phyloP scores from a whole-genome alignment of 2,113 vertebrate genomes.

The Thermophis baileyi region DNA sequence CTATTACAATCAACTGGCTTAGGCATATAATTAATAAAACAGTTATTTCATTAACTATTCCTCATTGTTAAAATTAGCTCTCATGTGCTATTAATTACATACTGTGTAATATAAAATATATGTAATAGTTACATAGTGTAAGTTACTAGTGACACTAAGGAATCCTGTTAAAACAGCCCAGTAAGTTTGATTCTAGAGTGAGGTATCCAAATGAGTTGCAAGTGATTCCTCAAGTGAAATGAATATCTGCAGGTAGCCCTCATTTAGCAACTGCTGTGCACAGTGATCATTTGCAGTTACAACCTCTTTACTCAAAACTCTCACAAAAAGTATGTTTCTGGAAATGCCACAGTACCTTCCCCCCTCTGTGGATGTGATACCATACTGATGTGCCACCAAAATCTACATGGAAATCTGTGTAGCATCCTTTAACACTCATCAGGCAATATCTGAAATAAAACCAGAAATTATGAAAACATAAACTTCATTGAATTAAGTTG shows the following conservation, averaged over 20 bases:
- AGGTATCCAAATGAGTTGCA: not conserved
- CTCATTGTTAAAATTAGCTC: not conserved
- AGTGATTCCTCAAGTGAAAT: not conserved
- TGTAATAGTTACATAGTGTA: not conserved
- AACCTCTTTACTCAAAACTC: not conserved
- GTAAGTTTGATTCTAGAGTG: not conserved
- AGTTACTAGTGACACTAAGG: not conserved
- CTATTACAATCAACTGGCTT: not conserved
- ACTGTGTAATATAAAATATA: not conserved
- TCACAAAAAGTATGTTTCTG: not conserved
- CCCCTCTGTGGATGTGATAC: constrained; percentile 96
- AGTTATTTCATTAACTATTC: not conserved
- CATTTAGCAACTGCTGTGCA: not conserved
- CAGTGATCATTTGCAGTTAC: not conserved
- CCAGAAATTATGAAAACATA: not conserved
- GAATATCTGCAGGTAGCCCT: not conserved
- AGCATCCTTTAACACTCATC: constrained; percentile 98
- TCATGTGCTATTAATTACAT: not conserved
- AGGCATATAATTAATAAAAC: not conserved
- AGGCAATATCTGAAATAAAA: constrained; percentile 86
- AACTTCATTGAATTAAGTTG: not conserved
- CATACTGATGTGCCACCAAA: constrained; percentile 98
- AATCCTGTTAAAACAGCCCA: not conserved
- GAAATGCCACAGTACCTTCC: constrained; percentile 79
- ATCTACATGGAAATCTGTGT: constrained; percentile 98